Percentiles rank a stretch among this genome's conserved stretches.
phyloP scores from a whole-genome alignment of 64 coral and sea anemone genomes.

The Stichodactyla mertensii region DNA sequence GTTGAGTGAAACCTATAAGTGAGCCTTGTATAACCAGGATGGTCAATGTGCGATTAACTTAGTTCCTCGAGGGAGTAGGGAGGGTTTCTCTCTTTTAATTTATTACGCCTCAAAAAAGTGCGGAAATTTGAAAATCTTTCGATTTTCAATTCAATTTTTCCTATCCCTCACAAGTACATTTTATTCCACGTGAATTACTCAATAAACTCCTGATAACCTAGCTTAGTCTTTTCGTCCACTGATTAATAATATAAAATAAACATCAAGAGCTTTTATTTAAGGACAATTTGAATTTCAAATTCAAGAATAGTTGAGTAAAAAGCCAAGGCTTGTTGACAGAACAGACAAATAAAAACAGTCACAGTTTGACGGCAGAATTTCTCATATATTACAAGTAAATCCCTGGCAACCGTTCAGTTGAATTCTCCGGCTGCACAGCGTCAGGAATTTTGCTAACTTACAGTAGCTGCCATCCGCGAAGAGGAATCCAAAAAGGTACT shows the following conservation, averaged over 20 bases:
- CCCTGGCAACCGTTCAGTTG: background rate
- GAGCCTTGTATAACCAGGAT: too few relatives aligned
- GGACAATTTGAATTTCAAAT: constrained; percentile 1
- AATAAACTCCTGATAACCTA: too few relatives aligned
- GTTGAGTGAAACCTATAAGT: too few relatives aligned
- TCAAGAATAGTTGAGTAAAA: background rate
- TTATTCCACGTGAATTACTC: too few relatives aligned
- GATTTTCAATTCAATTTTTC: too few relatives aligned
- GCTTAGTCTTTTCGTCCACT: background rate
- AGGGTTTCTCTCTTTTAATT: too few relatives aligned
- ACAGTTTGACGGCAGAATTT: background rate
- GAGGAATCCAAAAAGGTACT: background rate
- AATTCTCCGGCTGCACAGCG: background rate
- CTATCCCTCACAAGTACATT: too few relatives aligned
- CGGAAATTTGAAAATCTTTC: too few relatives aligned
- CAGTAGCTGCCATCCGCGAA: background rate
- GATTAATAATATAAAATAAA: background rate
- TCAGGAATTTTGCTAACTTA: background rate
- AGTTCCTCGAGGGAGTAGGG: too few relatives aligned
- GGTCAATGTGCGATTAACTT: too few relatives aligned
- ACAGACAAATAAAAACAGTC: background rate
- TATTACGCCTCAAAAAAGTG: too few relatives aligned
- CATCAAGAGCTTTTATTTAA: background rate
- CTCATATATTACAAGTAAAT: background rate
- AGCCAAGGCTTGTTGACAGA: background rate